These are phyloP conservation scores for Etia nguti DNA, from an alignment of 2,113 vertebrate genomes.

Conservation along the genomic window DNA sequence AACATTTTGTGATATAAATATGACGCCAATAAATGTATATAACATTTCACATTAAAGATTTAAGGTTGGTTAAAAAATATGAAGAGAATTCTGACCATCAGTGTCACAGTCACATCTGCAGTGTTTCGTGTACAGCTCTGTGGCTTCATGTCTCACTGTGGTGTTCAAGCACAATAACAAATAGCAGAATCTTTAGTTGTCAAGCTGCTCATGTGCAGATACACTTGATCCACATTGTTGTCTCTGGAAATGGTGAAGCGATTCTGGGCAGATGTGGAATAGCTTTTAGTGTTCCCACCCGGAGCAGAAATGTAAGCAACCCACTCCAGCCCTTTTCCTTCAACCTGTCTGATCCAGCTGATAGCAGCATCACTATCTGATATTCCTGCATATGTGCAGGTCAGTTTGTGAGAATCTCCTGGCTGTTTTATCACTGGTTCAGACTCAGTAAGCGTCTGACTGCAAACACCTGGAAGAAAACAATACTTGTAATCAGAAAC, in stretches of 20 bases:
- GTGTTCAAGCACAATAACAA: neutral
- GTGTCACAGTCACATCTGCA: fast-evolving
- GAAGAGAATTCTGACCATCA: neutral
- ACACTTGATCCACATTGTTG: neutral
- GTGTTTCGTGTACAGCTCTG: fast-evolving
- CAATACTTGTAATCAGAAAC: too few relatives aligned
- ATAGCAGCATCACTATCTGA: neutral
- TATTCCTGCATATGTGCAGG: neutral
- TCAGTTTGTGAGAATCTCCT: neutral
- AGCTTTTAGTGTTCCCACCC: fast-evolving
- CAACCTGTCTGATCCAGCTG: neutral
- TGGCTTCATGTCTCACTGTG: fast-evolving
- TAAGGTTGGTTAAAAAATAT: neutral
- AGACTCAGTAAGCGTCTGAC: fast-evolving
- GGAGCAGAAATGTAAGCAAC: neutral
- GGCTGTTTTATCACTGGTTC: neutral
- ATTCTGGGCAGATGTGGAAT: neutral
- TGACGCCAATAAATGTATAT: neutral
- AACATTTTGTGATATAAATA: neutral
- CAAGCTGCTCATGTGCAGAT: neutral
- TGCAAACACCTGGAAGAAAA: neutral
- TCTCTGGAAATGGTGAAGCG: neutral
- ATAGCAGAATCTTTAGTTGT: neutral
- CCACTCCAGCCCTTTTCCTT: conserved; percentile 17
- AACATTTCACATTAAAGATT: neutral